These are phyloP conservation scores for Sarcoramphus papa DNA, from an alignment of 2,797 vertebrate species.

Conservation along the genomic window DNA sequence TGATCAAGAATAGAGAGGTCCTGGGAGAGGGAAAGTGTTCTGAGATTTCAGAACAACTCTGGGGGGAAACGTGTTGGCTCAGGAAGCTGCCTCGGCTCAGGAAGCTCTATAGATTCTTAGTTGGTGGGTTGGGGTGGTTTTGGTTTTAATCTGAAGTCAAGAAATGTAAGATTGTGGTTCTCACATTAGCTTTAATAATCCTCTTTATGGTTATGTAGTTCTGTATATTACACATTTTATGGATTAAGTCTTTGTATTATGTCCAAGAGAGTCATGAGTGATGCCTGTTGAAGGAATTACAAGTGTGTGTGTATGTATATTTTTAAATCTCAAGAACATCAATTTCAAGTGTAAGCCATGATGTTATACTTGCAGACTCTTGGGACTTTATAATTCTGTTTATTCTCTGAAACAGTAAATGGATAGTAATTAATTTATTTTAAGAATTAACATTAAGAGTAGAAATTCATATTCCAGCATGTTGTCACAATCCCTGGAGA, in stretches of 20 bases:
- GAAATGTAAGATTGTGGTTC: background rate
- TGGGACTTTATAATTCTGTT: background rate
- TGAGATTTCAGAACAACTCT: background rate
- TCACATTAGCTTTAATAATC: background rate
- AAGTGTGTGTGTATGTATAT: rapidly evolving
- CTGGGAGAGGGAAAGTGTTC: background rate
- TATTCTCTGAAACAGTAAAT: background rate
- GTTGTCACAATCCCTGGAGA: background rate
- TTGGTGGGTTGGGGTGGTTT: background rate
- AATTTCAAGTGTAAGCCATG: background rate
- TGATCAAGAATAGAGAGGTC: background rate
- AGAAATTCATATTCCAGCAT: background rate
- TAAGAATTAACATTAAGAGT: background rate
- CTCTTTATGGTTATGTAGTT: background rate
- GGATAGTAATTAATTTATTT: background rate
- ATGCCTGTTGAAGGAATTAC: background rate
- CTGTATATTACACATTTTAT: background rate
- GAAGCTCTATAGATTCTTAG: background rate
- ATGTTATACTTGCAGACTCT: background rate
- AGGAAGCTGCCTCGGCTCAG: rapidly evolving
- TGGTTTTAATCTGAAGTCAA: background rate
- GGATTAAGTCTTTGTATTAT: background rate
- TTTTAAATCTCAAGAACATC: background rate
- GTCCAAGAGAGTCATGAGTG: background rate
- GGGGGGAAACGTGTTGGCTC: rapidly evolving